Evolutionary conservation across 2,888 invertebrate species (phyloP).

Genomic region (Stenodera caucasica): DNA sequence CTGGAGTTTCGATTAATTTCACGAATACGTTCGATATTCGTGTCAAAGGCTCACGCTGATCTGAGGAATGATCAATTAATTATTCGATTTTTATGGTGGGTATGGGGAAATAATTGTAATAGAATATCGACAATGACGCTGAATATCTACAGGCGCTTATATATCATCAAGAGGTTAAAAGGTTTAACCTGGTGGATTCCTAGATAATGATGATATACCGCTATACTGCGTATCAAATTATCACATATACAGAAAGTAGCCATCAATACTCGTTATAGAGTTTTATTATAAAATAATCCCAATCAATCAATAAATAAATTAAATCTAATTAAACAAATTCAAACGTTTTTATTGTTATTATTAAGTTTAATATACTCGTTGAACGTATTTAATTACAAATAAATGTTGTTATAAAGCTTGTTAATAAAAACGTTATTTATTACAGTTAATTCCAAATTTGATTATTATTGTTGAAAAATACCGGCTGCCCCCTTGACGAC

Average conservation of each 20-base stretch:
- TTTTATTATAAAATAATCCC: constrained; percentile 1
- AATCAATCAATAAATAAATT: neutral
- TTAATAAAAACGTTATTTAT: neutral
- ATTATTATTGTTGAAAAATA: too few relatives aligned
- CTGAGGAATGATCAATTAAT: constrained; percentile 20
- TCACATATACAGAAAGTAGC: constrained; percentile 44
- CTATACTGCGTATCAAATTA: constrained; percentile 45
- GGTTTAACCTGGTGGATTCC: constrained; percentile 48
- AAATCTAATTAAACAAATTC: neutral
- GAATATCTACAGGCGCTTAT: constrained; percentile 32
- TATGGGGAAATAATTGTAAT: constrained; percentile 24
- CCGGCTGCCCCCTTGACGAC: too few relatives aligned
- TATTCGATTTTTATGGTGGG: constrained; percentile 10
- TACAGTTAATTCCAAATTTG: too few relatives aligned
- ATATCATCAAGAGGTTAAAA: constrained; percentile 47
- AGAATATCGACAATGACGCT: constrained; percentile 10
- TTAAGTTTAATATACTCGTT: constrained; percentile 15
- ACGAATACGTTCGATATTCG: too few relatives aligned
- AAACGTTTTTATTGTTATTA: constrained; percentile 10
- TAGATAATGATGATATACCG: constrained; percentile 49
- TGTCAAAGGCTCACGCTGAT: constrained; percentile 12
- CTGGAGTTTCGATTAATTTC: neutral
- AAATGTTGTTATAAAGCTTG: neutral
- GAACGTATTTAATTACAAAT: constrained; percentile 17
- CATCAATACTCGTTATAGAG: constrained; percentile 44